phyloP scores from a whole-genome alignment of 1,140 invertebrate genomes.

The Pseudachorutes palmiensis region DNA sequence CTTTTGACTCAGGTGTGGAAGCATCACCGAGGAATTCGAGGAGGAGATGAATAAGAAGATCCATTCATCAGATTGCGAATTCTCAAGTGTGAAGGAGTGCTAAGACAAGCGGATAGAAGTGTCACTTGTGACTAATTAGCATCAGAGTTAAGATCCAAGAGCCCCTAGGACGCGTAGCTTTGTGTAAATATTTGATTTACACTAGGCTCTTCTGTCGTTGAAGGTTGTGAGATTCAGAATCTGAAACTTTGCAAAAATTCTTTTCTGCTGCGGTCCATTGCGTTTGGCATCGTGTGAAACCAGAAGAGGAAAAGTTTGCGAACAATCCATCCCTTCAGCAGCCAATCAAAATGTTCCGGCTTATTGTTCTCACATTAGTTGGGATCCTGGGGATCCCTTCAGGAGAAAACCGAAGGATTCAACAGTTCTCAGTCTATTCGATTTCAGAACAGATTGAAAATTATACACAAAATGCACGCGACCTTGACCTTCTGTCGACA shows the following conservation, averaged over 20 bases:
- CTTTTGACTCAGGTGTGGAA: not conserved
- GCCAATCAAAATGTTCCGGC: not conserved
- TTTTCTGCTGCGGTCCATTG: not conserved
- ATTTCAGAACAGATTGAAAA: conserved; percentile 7
- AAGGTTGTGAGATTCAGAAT: not conserved
- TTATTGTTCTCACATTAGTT: not conserved
- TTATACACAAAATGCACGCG: conserved; percentile 2
- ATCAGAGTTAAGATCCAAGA: not conserved
- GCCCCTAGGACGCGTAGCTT: not conserved
- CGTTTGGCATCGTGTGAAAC: not conserved
- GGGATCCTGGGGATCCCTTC: not conserved
- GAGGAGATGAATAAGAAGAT: not conserved
- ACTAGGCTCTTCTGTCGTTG: not conserved
- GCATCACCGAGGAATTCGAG: too few species aligned
- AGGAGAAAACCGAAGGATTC: not conserved
- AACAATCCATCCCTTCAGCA: not conserved
- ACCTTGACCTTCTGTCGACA: not conserved
- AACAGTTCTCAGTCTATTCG: conserved; percentile 4
- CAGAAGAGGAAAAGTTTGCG: not conserved
- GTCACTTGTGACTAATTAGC: not conserved
- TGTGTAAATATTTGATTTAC: not conserved
- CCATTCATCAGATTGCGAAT: not conserved
- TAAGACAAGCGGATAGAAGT: not conserved
- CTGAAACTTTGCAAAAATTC: not conserved
- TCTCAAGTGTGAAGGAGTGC: not conserved